phyloP scores from a whole-genome alignment of 1,140 invertebrate genomes.

The Magallana angulata region DNA sequence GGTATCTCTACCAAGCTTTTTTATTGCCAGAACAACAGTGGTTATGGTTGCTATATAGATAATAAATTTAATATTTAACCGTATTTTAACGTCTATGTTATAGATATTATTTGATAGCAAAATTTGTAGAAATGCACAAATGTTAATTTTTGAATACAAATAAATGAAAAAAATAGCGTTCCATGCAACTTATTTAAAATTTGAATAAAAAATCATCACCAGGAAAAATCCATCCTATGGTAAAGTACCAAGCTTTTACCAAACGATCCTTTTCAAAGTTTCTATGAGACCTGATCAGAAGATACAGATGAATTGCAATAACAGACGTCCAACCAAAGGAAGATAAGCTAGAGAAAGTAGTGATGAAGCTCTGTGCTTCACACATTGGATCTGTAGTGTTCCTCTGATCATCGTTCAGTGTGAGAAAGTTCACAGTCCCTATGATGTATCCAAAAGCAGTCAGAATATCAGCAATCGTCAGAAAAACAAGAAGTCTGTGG shows the following conservation, averaged over 20 bases:
- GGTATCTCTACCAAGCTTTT: not conserved
- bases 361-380: conserved; percentile 4
- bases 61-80: not conserved
- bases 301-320: conserved; percentile 26
- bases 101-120: not conserved
- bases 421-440: not conserved
- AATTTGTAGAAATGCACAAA: too few species aligned
- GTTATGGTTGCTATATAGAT: not conserved
- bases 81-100: not conserved
- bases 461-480: conserved; percentile 26
- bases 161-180: too few species aligned
- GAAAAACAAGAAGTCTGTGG: conserved; percentile 15
- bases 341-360: conserved; percentile 4
- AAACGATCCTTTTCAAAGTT: not conserved
- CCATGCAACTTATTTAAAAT: too few species aligned
- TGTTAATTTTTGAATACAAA: too few species aligned
- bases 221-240: not conserved
- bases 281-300: not conserved
- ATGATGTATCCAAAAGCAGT: conserved; percentile 4
- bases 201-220: not conserved
- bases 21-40: not conserved
- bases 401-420: not conserved
- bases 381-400: not conserved
- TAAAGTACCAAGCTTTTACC: not conserved
- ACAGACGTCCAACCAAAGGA: conserved; percentile 21